Evolutionary conservation across 2,888 invertebrate genomes (phyloP).

Genomic region (Glyphotaelius pellucidus): DNA sequence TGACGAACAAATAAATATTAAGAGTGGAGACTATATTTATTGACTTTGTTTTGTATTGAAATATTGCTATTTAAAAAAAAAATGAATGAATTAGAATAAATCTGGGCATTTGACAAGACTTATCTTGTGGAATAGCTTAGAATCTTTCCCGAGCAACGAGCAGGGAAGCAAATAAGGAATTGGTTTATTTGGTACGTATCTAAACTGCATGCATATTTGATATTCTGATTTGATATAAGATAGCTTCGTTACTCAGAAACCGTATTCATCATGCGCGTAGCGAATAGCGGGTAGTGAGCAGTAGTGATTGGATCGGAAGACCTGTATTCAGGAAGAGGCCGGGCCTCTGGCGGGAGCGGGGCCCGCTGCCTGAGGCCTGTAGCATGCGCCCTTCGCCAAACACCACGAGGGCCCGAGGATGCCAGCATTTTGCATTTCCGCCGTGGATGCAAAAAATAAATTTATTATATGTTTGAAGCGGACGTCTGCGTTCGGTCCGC

Average conservation of each 20-base stretch:
- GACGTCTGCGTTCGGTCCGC: conserved; percentile 51
- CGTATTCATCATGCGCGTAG: conserved; percentile 17
- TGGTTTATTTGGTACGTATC: neutral
- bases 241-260: conserved; percentile 24
- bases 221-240: conserved; percentile 17
- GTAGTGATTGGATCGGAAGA: conserved; percentile 40
- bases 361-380: neutral
- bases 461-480: conserved; percentile 56
- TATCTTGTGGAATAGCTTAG: neutral
- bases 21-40: neutral
- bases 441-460: conserved; percentile 58
- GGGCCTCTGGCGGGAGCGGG: neutral
- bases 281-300: conserved; percentile 6
- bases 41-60: neutral
- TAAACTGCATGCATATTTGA: neutral
- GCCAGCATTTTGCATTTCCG: conserved; percentile 61
- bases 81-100: neutral
- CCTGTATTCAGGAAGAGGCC: conserved; percentile 37
- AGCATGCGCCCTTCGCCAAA: neutral
- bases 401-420: conserved; percentile 17
- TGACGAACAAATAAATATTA: neutral
- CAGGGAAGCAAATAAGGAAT: neutral
- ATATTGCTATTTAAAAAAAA: neutral
- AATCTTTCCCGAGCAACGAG: neutral
- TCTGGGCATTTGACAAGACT: neutral